phyloP scores from a whole-genome alignment of 2,888 invertebrate genomes.

The Metallyticus violacea region DNA sequence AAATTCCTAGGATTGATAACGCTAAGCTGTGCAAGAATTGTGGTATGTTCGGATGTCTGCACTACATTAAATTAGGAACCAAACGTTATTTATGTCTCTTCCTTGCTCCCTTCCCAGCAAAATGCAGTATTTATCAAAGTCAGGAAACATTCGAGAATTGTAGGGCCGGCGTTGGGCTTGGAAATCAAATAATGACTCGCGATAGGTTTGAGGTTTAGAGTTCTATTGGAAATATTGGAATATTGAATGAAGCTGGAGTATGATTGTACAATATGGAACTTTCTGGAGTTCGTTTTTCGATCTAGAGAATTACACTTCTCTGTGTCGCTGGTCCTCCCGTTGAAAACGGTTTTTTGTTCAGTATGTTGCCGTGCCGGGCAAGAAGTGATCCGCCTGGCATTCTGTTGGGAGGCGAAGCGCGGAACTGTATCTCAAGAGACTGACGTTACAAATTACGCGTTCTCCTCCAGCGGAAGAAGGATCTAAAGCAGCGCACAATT shows the following conservation, averaged over 20 bases:
- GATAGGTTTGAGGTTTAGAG: too few species aligned
- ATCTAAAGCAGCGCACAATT: neutral
- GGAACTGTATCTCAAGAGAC: conserved; percentile 9
- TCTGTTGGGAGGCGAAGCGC: neutral
- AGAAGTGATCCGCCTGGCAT: neutral
- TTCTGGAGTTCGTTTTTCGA: too few species aligned
- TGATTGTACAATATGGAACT: too few species aligned
- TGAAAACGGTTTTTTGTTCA: neutral
- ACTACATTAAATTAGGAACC: neutral
- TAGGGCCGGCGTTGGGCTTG: neutral
- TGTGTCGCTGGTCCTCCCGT: neutral
- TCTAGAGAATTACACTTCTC: neutral
- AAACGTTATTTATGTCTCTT: neutral
- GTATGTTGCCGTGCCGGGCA: neutral
- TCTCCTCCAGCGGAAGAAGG: neutral
- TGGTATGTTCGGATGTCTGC: neutral
- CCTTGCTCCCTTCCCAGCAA: neutral
- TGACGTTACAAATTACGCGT: conserved; percentile 7
- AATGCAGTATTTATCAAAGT: neutral
- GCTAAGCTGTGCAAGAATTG: neutral
- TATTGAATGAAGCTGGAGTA: too few species aligned
- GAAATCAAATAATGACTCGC: too few species aligned
- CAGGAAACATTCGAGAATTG: neutral
- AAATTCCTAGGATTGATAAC: neutral
- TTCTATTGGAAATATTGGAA: too few species aligned